Percentiles rank a stretch among this genome's conserved stretches.
Evolutionary conservation across 1,140 invertebrate species (phyloP).

Genomic region (Octopus sinensis): DNA sequence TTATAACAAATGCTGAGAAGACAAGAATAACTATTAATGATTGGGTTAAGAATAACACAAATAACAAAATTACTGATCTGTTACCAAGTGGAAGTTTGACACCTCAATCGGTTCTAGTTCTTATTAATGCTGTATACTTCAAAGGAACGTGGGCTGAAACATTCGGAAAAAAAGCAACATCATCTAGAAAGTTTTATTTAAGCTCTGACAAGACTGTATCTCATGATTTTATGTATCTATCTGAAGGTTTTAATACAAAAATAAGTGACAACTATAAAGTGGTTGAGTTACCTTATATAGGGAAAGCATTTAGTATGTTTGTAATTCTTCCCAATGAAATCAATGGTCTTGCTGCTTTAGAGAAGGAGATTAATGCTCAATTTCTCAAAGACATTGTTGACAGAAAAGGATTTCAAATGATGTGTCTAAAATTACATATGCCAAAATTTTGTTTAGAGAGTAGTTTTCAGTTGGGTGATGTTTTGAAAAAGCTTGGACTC

Average conservation of each 20-base stretch:
- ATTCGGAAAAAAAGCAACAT: too few relatives aligned
- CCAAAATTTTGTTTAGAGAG: conserved; percentile 50
- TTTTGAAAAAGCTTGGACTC: conserved; percentile 53
- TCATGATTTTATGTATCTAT: too few relatives aligned
- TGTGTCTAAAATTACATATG: conserved; percentile 37
- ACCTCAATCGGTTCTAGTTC: conserved; percentile 61
- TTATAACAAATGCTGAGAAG: conserved; percentile 14
- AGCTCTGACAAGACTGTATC: too few relatives aligned
- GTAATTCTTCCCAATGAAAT: conserved; percentile 44
- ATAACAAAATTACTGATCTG: conserved; percentile 66
- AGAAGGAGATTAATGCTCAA: conserved; percentile 26
- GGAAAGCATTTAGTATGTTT: conserved; percentile 79
- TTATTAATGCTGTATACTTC: too few relatives aligned
- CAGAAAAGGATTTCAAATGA: not conserved
- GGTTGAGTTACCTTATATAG: conserved; percentile 78
- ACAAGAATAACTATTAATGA: conserved; percentile 62
- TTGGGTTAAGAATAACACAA: conserved; percentile 69
- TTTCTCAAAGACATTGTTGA: conserved; percentile 22
- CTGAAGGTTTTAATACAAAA: too few relatives aligned
- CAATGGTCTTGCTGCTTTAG: conserved; percentile 47
- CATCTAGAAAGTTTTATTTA: too few relatives aligned
- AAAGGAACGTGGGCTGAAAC: too few relatives aligned
- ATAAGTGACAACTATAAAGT: too few relatives aligned
- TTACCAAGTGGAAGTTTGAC: conserved; percentile 57
- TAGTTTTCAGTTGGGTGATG: conserved; percentile 30